Base-by-base conservation (phyloP, 2,113 vertebrate species). In the Struthio camelus region DNA sequence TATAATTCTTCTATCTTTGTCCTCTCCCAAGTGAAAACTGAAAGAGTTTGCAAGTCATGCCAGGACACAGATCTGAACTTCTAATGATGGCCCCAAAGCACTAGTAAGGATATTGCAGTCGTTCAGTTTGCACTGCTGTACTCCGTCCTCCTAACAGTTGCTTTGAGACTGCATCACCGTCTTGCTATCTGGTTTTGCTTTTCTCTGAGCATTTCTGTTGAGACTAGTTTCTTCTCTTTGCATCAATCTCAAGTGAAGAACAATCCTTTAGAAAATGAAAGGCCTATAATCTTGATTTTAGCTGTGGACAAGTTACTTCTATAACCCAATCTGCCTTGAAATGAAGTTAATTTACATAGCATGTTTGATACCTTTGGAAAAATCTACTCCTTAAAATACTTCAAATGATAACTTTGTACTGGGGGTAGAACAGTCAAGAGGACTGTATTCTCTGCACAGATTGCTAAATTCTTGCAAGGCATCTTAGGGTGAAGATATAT, bases 401-500 rank as follows among this genome's bases (percentile, higher is more conserved):
- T 87, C 75, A 51, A 80, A 93, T 94, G 79, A n/a, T 42, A 24
- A 7, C 72, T 85, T 85, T 44, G 23, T 69, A 13, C 40, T 12
- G 42, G 40, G 51, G 64, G 61, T 83, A 65, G 58, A 78, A 61
- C 72, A 73, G 81, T 77, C 91, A 67, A 51, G 86, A 56, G 1
- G 72, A 51, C 72, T 58, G 24, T 59, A 32, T 22, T 11, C 50
- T 38, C 64, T 84, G 78, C 42, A 90, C 69, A 51, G 10, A 86
- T 34, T 86, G 92, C 82, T 80, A 7, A 78, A 92, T 73, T 71
- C 83, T 70, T 58, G 25, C 40, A 65, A 72, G 77, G 77, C 36
- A 92, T 91, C 83, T 72, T 75, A 89, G 75, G 89, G 88, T 66
- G 92, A 78, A 66, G 87, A 69, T 81, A 73, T 36, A 53, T 71